Percentiles rank a stretch among this genome's conserved stretches.
phyloP scores from a whole-genome alignment of 2,888 invertebrate species.

The Synanthedon vespiformis region DNA sequence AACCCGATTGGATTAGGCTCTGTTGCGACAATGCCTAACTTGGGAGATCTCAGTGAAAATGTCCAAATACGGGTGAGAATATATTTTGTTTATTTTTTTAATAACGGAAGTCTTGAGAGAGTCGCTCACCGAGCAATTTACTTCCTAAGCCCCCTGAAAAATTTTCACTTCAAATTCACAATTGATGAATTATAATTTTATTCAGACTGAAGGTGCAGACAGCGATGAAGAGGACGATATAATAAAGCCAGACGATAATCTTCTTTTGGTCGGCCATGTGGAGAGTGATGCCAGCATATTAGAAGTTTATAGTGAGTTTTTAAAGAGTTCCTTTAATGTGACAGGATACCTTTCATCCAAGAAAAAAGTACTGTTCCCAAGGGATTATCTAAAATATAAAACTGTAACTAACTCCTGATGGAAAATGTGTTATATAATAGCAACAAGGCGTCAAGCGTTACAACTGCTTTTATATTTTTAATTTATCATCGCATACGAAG shows the following conservation, averaged over 20 bases:
- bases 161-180: no score
- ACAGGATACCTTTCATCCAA: no score
- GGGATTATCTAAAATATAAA: no score
- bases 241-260: conserved; percentile 89
- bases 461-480: no score
- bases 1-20: conserved; percentile 69
- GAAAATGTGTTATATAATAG: no score
- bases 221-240: conserved; percentile 92
- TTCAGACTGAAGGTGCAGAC: conserved; percentile 61
- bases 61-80: conserved; percentile 56
- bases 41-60: conserved; percentile 60
- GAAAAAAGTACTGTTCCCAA: no score
- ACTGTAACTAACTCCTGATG: no score
- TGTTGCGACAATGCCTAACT: conserved; percentile 66
- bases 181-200: not conserved
- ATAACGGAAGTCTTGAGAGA: no score
- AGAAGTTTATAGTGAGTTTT: conserved; percentile 83
- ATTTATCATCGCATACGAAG: not conserved
- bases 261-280: conserved; percentile 88
- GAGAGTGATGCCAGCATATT: conserved; percentile 87
- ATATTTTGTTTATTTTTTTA: no score
- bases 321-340: not conserved
- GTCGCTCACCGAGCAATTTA: no score
- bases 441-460: no score
- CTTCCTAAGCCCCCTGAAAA: no score